Base-by-base conservation (phyloP, 2,888 invertebrate genomes). In the Achlya flavicornis region DNA sequence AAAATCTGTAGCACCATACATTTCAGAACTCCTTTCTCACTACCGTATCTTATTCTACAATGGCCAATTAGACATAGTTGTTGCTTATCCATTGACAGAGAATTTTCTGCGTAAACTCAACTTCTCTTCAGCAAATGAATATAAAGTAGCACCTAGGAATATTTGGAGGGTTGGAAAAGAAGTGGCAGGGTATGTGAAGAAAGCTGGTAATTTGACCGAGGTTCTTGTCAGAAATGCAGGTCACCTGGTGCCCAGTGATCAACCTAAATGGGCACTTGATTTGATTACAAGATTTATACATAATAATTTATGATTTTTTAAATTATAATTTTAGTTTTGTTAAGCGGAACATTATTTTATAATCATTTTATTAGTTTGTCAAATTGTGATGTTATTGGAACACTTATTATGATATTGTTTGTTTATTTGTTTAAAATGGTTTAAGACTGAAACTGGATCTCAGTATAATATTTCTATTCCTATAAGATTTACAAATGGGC, bases 161-260 rank as follows among this genome's bases (percentile, higher is more conserved):
- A 92, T 96, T 66, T 98, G 97, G 97, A 92, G 84, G 61, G 95
- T 96, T 4, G 95, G 84, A 12, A 83, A 87, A 3, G 95, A 96
- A 58, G 86, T 97, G 16, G 97, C 97, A 1, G 97, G 97, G 0
- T 97, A 97, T 86, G 94, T 94, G 1, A 97, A 96, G 81, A 93
- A 92, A 70, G 96, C 95, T 16, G 96, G 96, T 0, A 96, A 96
- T 78, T 88, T 97, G 32, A 95, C 95, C 0, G 97, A 97, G 77
- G 94, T 97, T 1, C 80, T 97, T 71, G 95, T 97, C 0, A 92
- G 97, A 48, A 95, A 96, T 87, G 96, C 97, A 10, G 97, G 97
- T 0, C 97, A 97, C 78, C 96, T 97, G 94, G 95, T 95, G 2
- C 95, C 95, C 0, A 82, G 86, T 61, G 95, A 95, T 74, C 94